phyloP scores from a whole-genome alignment of 2,888 invertebrate genomes.

The Hyposoter dolosus region DNA sequence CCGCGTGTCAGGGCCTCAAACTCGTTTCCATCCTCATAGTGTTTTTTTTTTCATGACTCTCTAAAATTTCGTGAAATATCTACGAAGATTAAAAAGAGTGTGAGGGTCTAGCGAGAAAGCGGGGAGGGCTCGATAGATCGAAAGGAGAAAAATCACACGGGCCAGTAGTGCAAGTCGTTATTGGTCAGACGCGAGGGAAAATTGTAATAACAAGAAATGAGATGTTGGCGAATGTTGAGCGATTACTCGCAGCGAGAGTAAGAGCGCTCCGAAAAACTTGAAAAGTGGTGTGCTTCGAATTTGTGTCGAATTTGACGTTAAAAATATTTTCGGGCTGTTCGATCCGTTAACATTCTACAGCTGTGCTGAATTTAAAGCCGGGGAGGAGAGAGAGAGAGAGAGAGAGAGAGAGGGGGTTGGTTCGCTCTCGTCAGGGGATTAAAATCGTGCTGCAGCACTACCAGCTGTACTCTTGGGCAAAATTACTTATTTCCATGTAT shows the following conservation, averaged over 20 bases:
- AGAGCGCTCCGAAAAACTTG: neutral
- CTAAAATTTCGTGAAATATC: neutral
- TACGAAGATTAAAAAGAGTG: neutral
- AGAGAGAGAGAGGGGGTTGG: slow-evolving; percentile 26
- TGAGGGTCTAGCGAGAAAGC: neutral
- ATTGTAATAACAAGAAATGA: neutral
- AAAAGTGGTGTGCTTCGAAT: neutral
- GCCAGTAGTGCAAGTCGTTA: neutral
- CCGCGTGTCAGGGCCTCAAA: slow-evolving; percentile 40
- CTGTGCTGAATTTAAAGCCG: slow-evolving; percentile 33
- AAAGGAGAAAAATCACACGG: neutral
- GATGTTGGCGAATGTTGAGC: neutral
- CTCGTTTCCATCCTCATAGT: slow-evolving; percentile 32
- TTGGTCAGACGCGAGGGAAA: slow-evolving; percentile 30
- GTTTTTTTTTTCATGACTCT: slow-evolving; percentile 15
- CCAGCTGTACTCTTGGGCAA: slow-evolving; percentile 41
- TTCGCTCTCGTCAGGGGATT: slow-evolving; percentile 36
- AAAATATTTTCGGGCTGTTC: slow-evolving; percentile 22
- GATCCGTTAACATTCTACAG: slow-evolving; percentile 39
- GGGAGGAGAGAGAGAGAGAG: slow-evolving; percentile 24
- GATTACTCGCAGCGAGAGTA: neutral
- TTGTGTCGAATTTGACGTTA: slow-evolving; percentile 2
- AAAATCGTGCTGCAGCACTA: slow-evolving; percentile 40
- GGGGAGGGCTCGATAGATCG: neutral
- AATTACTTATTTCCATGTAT: slow-evolving; percentile 3